Evolutionary conservation across 2,888 invertebrate species (phyloP), one percentile per base, ranked within the genome.

Genomic region (Campoplex nolae): DNA sequence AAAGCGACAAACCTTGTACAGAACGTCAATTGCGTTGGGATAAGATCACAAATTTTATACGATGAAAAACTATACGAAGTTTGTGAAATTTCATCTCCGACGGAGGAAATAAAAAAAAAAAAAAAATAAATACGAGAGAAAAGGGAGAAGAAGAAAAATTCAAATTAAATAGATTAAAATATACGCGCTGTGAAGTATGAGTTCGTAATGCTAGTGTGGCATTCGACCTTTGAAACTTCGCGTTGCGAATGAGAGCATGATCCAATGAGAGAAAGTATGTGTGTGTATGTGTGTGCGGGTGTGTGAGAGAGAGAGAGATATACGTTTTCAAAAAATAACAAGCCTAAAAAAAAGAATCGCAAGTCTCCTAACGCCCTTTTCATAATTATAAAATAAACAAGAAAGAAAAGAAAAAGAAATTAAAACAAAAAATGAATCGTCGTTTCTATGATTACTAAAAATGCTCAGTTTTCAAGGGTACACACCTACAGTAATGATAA

Each of bases 401-500:
- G 1, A 74, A 73, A 74, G 18, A 56, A 48, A 45, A 0, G 3
- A 71, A 71, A 13, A 51, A 51, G 0, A 51, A 23, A 23, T 23
- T 23, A 23, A 23, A 23, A 23, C 23, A 23, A 23, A 51, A n/a
- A 54, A 62, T 35, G 48, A 74, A 82, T 82, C 45, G 78, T 70
- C 54, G 42, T 86, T 83, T 80, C 76, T 76, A 83, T 74, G 67
- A 82, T 86, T 78, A 75, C 28, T 62, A 54, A 74, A 67, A 77
- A 77, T 75, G 83, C 65, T 83, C 79, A 79, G 79, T 76, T 86
- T 78, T 83, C 42, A 58, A 42, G 51, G 74, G 74, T 62, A 75
- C 42, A 73, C 45, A 11, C 42, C 82, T 83, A 78, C 56, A 38
- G 82, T 85, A 83, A 83, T 16, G 78, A 86, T 86, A 86, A 79